Evolutionary conservation across 1,140 invertebrate species (phyloP), one percentile per base, ranked within the genome.

Genomic region (Hycleus cichorii): DNA sequence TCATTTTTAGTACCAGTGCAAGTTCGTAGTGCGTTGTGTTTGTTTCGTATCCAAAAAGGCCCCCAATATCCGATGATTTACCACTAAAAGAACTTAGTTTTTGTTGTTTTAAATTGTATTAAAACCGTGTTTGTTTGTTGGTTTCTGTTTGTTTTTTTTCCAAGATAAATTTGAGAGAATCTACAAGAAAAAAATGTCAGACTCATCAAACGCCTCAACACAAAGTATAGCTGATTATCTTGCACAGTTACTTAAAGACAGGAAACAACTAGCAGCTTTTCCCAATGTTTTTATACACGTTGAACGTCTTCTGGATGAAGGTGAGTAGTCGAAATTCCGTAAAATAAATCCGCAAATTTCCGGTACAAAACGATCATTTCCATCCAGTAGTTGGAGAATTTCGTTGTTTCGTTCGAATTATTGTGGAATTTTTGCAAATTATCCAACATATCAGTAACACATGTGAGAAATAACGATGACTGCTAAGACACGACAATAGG

Each of bases 281-380:
- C 96, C 97, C 64, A 98, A 97, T 85, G 92, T 98, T 76, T 99
- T 99, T 83, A 87, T 96, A 78, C 97, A 99, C 81, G 87, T 98
- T 72, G 97, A 99, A 81, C 85, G 97, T 76, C 88, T 99, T 68
- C 84, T 99, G 72, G 97, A 99, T 75, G 96, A 99, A 90, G 97
- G 97, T 99, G 87, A 86, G 87, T 59, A 11, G n/a, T 50, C 40
- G 25, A 56, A 49, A 57, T 52, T 47, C 18, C 32, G 44, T 25
- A 6, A 32, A 7, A 4, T 32, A 32, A 32, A 32, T 5, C 4
- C 3, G 7, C 2, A 32, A 32, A 32, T 32, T 32, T 32, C 32
- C 32, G 7, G 7, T 32, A 32, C 32, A 3, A 18, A 18, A 1
- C 32, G 32, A 32, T 32, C 32, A 7, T 42, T 42, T n/a, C 7